These are phyloP conservation scores for Drosophila bifasciata DNA, from an alignment of 1,140 invertebrate genomes.

Conservation along the genomic window DNA sequence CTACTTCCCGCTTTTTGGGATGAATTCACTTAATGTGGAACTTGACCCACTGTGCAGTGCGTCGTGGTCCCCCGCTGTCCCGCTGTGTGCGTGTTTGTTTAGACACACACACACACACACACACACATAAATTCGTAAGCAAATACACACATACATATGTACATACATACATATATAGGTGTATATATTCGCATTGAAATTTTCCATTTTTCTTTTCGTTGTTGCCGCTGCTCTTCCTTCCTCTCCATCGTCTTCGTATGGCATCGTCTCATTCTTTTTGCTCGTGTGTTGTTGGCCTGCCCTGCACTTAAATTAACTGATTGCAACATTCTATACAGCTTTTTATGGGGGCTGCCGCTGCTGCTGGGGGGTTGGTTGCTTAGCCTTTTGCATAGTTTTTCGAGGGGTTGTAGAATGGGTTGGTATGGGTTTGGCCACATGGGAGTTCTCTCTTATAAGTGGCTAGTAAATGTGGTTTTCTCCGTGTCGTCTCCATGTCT, in stretches of 20 bases:
- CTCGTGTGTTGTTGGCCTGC: slow-evolving; percentile 52
- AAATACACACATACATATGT: too few species aligned
- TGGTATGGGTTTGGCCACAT: slow-evolving; percentile 27
- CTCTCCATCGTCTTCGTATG: too few species aligned
- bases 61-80: slow-evolving; percentile 21
- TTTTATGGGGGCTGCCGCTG: slow-evolving; percentile 53
- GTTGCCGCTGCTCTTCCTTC: slow-evolving; percentile 9
- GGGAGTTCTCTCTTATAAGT: slow-evolving; percentile 73
- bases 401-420: background rate
- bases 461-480: slow-evolving; percentile 70
- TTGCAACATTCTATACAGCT: slow-evolving; percentile 80
- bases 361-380: slow-evolving; percentile 10
- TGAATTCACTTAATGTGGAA: slow-evolving; percentile 43
- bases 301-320: slow-evolving; percentile 82
- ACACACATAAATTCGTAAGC: background rate
- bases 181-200: slow-evolving; percentile 73
- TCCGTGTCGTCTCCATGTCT: slow-evolving; percentile 25
- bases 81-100: slow-evolving; percentile 73
- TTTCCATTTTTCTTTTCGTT: slow-evolving; percentile 67
- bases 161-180: slow-evolving; percentile 17
- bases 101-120: slow-evolving; percentile 40
- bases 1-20: slow-evolving; percentile 23
- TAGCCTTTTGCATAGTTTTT: slow-evolving; percentile 59
- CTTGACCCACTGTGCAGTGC: slow-evolving; percentile 54
- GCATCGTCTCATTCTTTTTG: slow-evolving; percentile 22